Evolutionary conservation across 1,140 invertebrate species (phyloP), one percentile per base, ranked within the genome.

Genomic region (Drosophila seguyi): DNA sequence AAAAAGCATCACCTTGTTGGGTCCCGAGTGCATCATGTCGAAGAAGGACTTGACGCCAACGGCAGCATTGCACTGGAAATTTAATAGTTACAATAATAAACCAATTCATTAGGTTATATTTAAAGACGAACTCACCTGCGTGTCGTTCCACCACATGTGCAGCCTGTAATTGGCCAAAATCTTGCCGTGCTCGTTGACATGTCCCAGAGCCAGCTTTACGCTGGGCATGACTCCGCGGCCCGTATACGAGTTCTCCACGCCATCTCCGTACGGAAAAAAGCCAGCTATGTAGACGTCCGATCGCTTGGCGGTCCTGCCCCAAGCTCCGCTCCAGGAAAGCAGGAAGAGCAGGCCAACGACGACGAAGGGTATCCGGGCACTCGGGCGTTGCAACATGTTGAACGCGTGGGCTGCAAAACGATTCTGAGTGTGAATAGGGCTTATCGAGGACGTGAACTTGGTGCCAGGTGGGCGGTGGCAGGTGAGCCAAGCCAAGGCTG

Each of bases 11-110:
- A 99, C 94, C 93, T 99, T 99, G 85, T 96, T 94, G 7, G 98
- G 96, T 6, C 95, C 95, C 92, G 96, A 96, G 94, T 98, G 97
- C 96, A 99, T 98, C 97, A 99, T 98, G 93, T 99, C 98, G 93
- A 99, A 99, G 93, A 99, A 99, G 1, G 98, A 97, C 93, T 99
- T 99, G 69, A 99, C 98, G 3, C 98, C 98, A n/a, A 99, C 97
- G 0, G 98, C 98, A 25, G 99, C 97, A 93, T 99, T 98, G 93
- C 99, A 99, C 98, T 99, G 94, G 11, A 94, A 95, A 75, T 81
- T 22, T 22, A 14, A 20, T 4, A 13, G 2, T 31, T 18, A 20
- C 0, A 11, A 18, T 27, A 48, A 7, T 7, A 14, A 13, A 14
- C 8, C 11, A 5, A 20, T 6, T 10, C 14, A 11, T 22, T 11